Conservation (phyloP, 2,888 invertebrate species). For the Nephrotoma appendiculata region DNA sequence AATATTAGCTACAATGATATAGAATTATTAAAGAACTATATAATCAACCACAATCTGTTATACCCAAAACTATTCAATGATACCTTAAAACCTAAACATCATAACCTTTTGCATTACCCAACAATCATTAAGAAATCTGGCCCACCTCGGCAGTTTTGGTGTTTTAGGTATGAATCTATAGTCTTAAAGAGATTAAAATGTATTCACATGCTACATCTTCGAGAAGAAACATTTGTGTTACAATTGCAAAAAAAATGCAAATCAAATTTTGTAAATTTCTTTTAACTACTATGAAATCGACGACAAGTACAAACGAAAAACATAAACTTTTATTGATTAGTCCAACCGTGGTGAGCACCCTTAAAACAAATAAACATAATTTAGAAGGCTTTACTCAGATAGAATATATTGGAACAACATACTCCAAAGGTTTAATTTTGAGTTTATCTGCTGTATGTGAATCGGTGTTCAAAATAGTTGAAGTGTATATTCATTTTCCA, state of each 20-base stretch:
- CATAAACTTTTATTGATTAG: neutral
- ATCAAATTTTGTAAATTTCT: neutral
- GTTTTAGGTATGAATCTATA: neutral
- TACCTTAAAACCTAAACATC: neutral
- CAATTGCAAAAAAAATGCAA: neutral
- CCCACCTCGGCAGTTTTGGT: neutral
- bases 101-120: neutral
- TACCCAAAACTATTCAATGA: neutral
- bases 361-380: neutral
- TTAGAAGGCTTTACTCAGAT: neutral
- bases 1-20: neutral
- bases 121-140: neutral
- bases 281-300: neutral
- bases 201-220: neutral
- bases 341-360: neutral
- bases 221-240: neutral
- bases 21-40: neutral
- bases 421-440: neutral
- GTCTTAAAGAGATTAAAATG: neutral
- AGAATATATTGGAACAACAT: neutral
- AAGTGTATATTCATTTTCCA: neutral
- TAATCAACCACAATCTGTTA: neutral
- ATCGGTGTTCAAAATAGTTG: neutral
- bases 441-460: neutral
- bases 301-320: neutral